Conservation (phyloP, 1,140 invertebrate genomes). For the Ceratina calcarata region DNA sequence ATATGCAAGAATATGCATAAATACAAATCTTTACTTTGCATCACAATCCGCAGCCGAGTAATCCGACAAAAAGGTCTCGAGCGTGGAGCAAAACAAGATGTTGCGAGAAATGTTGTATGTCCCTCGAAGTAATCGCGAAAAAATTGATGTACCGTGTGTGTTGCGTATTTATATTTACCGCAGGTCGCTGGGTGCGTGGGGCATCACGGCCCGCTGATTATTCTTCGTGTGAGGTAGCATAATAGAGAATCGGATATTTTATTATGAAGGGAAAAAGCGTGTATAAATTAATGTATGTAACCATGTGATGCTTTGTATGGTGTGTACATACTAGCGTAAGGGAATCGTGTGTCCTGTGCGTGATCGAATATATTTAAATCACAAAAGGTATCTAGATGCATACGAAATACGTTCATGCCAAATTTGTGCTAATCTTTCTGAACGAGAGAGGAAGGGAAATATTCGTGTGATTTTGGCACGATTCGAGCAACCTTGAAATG, state of each 20-base stretch:
- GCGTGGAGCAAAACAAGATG: not conserved
- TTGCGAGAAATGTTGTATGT: conserved; percentile 28
- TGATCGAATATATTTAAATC: conserved; percentile 27
- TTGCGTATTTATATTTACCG: conserved; percentile 69
- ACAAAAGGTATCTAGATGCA: conserved; percentile 47
- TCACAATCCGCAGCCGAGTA: not conserved
- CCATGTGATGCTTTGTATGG: conserved; percentile 65
- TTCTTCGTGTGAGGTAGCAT: conserved; percentile 70
- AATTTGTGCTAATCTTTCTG: conserved; percentile 35
- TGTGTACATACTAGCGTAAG: conserved; percentile 61
- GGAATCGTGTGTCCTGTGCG: conserved; percentile 53
- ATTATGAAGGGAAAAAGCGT: conserved; percentile 64
- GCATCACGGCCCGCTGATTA: conserved; percentile 58
- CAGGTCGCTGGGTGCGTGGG: conserved; percentile 59
- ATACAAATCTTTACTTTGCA: too few species aligned
- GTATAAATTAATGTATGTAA: conserved; percentile 66
- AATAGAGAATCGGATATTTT: conserved; percentile 76
- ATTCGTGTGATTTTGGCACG: conserved; percentile 31
- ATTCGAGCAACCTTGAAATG: conserved; percentile 29
- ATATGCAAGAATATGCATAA: too few species aligned
- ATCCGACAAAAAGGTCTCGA: conserved; percentile 49
- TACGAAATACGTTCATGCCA: conserved; percentile 35
- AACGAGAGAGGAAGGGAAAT: not conserved
- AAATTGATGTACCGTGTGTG: conserved; percentile 67
- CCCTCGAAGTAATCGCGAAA: conserved; percentile 44